Percentiles rank a stretch among this genome's conserved stretches.
Evolutionary conservation across 2,113 vertebrate species (phyloP).

Genomic region (Beaufortia kweichowensis): DNA sequence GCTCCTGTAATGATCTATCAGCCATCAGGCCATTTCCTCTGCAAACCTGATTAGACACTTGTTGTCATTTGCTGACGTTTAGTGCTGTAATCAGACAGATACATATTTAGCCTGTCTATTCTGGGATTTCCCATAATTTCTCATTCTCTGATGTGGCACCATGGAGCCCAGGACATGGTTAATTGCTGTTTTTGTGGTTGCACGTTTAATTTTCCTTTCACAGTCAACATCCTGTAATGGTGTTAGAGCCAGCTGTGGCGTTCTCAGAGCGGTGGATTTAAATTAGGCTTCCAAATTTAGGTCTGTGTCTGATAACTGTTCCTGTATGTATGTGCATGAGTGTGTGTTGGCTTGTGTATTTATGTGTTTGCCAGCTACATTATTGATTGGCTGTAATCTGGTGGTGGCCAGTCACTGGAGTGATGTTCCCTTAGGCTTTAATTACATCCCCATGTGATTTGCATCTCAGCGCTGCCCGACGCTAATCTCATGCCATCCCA

Average conservation of each 20-base stretch:
- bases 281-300: slow-evolving; percentile 8
- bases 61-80: slow-evolving; percentile 10
- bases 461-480: slow-evolving; percentile 60
- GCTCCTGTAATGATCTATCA: slow-evolving; percentile 20
- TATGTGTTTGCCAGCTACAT: slow-evolving; percentile 38
- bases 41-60: slow-evolving; percentile 34
- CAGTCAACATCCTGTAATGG: slow-evolving; percentile 29
- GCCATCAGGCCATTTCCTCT: slow-evolving; percentile 33
- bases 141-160: slow-evolving; percentile 25
- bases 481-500: slow-evolving; percentile 68
- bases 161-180: slow-evolving; percentile 29
- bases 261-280: slow-evolving; percentile 38
- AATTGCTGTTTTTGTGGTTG: slow-evolving; percentile 25
- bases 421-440: slow-evolving; percentile 73
- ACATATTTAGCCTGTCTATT: slow-evolving; percentile 56
- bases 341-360: slow-evolving; percentile 24
- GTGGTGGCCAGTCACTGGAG: slow-evolving; percentile 65
- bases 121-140: slow-evolving; percentile 44
- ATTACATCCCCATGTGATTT: slow-evolving; percentile 73
- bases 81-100: slow-evolving; percentile 48
- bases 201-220: slow-evolving; percentile 44
- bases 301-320: slow-evolving; percentile 1
- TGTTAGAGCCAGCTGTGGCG: slow-evolving; percentile 13
- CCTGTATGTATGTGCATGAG: slow-evolving; percentile 3
- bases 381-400: slow-evolving; percentile 72